phyloP scores from a whole-genome alignment of 2,797 vertebrate species.

The Intellagama lesueurii region DNA sequence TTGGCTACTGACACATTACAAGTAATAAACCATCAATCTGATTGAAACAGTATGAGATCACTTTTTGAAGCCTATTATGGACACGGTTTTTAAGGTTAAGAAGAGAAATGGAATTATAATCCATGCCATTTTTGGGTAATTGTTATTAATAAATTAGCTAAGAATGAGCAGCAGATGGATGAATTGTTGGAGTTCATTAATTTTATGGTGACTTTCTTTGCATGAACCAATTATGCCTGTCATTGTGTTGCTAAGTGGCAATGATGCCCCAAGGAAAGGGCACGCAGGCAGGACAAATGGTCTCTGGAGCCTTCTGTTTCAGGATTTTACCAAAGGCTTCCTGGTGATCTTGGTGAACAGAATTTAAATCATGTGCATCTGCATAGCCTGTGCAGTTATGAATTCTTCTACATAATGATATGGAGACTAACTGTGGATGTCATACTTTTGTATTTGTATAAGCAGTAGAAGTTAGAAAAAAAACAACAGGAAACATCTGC shows the following conservation, averaged over 20 bases:
- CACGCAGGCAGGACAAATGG: constrained; percentile 55
- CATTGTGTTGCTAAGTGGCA: constrained; percentile 68
- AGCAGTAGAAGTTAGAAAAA: not conserved
- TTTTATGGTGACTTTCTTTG: constrained; percentile 76
- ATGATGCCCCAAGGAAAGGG: constrained; percentile 69
- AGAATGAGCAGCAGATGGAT: constrained; percentile 73
- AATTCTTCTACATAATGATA: not conserved
- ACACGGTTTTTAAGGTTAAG: constrained; percentile 76
- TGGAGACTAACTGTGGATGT: not conserved
- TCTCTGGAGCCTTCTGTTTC: constrained; percentile 34
- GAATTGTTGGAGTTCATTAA: constrained; percentile 81
- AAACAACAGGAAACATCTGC: not conserved
- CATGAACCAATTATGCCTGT: constrained; percentile 74
- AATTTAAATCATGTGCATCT: not conserved
- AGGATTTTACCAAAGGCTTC: constrained; percentile 28
- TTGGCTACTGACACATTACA: constrained; percentile 74
- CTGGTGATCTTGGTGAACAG: not conserved
- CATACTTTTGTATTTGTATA: not conserved
- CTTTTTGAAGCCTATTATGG: constrained; percentile 70
- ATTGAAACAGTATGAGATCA: constrained; percentile 70
- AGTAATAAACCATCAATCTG: constrained; percentile 78
- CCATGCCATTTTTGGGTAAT: constrained; percentile 76
- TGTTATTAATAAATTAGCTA: constrained; percentile 83
- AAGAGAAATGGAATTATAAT: constrained; percentile 77
- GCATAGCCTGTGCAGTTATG: not conserved